Conservation (phyloP, 1,140 invertebrate genomes). For the Drosophila nikananu region DNA sequence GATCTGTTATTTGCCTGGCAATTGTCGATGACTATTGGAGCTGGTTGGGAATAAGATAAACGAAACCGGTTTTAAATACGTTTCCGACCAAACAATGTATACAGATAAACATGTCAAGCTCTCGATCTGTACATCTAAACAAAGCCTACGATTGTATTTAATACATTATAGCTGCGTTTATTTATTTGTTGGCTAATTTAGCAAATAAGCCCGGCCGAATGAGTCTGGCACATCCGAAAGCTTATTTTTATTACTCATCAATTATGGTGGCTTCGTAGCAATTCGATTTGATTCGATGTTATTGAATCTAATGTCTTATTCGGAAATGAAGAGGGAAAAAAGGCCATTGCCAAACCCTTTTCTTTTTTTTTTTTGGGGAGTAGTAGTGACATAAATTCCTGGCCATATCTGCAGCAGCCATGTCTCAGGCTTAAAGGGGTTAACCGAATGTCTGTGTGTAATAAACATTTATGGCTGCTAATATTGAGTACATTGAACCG, state of each 20-base stretch:
- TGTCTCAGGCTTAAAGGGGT: conserved; percentile 37
- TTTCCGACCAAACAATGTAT: conserved; percentile 36
- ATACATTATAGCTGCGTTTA: conserved; percentile 7
- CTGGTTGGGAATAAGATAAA: conserved; percentile 14
- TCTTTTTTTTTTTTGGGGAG: background rate
- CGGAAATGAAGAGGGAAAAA: background rate
- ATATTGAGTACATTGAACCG: conserved; percentile 51
- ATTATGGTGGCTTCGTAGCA: conserved; percentile 27
- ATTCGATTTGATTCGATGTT: conserved; percentile 26
- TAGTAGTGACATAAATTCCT: conserved; percentile 24
- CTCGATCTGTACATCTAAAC: conserved; percentile 12
- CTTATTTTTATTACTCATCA: conserved; percentile 55
- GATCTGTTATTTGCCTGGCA: conserved; percentile 33
- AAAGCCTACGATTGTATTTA: conserved; percentile 13
- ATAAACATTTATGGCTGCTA: conserved; percentile 54
- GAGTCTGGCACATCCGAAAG: conserved; percentile 17
- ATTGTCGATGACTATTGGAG: conserved; percentile 9
- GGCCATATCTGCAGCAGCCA: conserved; percentile 31
- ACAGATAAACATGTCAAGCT: conserved; percentile 10
- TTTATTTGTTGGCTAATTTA: conserved; percentile 27
- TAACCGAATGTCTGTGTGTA: conserved; percentile 44
- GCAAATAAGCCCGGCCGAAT: conserved; percentile 20
- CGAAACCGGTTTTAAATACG: conserved; percentile 69
- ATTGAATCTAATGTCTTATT: conserved; percentile 53
- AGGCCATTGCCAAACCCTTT: background rate